Conservation (phyloP, 2,113 vertebrate species). For the Coregonus clupeaformis region DNA sequence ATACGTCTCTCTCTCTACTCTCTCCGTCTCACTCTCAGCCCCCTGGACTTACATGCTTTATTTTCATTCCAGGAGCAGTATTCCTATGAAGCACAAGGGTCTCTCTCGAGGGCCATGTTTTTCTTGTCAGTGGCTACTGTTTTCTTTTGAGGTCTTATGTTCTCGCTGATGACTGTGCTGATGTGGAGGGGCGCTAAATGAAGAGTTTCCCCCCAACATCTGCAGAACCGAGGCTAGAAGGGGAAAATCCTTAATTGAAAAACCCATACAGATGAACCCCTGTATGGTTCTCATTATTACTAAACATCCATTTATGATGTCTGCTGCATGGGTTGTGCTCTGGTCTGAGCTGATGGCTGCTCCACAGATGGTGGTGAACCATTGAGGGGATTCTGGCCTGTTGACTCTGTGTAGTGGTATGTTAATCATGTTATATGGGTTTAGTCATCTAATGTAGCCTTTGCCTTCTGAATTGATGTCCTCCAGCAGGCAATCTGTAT, state of each 20-base stretch:
- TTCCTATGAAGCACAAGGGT: constrained; percentile 44
- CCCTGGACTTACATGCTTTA: constrained; percentile 53
- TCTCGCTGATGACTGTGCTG: constrained; percentile 39
- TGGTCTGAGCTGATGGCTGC: constrained; percentile 27
- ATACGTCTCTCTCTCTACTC: too few relatives aligned
- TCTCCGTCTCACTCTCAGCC: constrained; percentile 41
- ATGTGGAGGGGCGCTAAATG: constrained; percentile 32
- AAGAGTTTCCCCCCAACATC: constrained; percentile 37
- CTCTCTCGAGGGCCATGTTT: constrained; percentile 54
- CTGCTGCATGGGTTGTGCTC: constrained; percentile 1
- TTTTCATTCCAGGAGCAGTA: constrained; percentile 58
- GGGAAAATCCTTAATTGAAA: constrained; percentile 11
- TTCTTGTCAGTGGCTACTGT: constrained; percentile 68
- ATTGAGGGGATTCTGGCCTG: constrained; percentile 20
- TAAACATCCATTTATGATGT: constrained; percentile 53
- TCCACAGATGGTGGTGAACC: constrained; percentile 58
- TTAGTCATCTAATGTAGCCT: constrained; percentile 35
- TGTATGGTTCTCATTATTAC: constrained; percentile 64
- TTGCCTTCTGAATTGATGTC: constrained; percentile 15
- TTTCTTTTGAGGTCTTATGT: constrained; percentile 58
- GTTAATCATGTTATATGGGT: constrained; percentile 44
- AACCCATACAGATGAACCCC: constrained; percentile 8
- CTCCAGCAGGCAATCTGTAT: constrained; percentile 7
- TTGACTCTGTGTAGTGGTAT: constrained; percentile 30
- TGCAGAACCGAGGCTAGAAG: constrained; percentile 23